Percentiles rank a stretch among this genome's conserved stretches.
These are phyloP conservation scores for Drosophila quadrilineata DNA, from an alignment of 1,140 invertebrate species.

Conservation along the genomic window DNA sequence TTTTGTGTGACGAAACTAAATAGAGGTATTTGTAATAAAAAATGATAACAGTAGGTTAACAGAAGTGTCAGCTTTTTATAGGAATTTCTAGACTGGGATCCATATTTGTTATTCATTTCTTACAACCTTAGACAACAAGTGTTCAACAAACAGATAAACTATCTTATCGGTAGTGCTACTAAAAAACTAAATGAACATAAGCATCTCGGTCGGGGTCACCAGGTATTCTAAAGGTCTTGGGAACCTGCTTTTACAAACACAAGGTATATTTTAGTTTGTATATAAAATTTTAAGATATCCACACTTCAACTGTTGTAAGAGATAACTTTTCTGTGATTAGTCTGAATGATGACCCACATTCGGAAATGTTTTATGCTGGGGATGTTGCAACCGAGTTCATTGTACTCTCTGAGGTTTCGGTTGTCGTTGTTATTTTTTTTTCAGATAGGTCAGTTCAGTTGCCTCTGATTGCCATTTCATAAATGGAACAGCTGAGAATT, in stretches of 20 bases:
- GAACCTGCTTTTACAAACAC: too few species aligned
- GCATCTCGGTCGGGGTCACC: too few species aligned
- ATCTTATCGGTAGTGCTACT: too few species aligned
- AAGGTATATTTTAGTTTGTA: too few species aligned
- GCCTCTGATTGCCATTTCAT: slow-evolving; percentile 21
- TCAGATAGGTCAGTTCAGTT: slow-evolving; percentile 40
- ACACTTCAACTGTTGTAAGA: too few species aligned
- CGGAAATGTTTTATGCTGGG: neutral
- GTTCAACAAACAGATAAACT: too few species aligned
- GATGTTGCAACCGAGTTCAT: slow-evolving; percentile 6
- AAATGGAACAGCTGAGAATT: slow-evolving; percentile 23
- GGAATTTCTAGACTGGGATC: neutral
- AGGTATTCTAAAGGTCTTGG: too few species aligned
- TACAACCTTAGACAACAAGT: neutral
- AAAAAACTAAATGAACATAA: too few species aligned
- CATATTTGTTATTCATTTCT: neutral
- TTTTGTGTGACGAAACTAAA: slow-evolving; percentile 1
- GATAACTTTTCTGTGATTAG: too few species aligned
- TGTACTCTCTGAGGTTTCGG: neutral
- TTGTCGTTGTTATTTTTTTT: too few species aligned
- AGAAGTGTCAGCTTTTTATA: slow-evolving; percentile 8
- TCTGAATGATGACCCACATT: slow-evolving; percentile 5
- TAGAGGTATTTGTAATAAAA: slow-evolving; percentile 9
- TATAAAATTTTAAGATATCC: too few species aligned
- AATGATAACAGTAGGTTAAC: neutral